Evolutionary conservation across 1,140 invertebrate species (phyloP).

Genomic region (Drosophila nikananu): DNA sequence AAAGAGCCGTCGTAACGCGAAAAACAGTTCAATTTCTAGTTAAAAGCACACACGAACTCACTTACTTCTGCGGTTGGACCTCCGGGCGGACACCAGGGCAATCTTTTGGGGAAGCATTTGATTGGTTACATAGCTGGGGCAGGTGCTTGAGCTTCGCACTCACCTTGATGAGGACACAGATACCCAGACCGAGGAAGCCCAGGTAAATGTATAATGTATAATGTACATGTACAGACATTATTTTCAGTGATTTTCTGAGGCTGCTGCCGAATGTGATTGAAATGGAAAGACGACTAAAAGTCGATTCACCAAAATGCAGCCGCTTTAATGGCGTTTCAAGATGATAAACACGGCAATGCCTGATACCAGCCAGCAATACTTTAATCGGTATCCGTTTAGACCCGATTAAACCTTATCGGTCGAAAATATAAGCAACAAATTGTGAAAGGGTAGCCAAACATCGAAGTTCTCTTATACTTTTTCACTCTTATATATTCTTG

Average conservation of each 20-base stretch:
- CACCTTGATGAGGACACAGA: conserved; percentile 46
- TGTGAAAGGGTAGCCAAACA: not conserved
- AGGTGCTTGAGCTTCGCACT: not conserved
- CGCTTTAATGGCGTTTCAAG: not conserved
- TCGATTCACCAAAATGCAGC: not conserved
- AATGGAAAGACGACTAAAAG: conserved; percentile 22
- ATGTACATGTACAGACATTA: conserved; percentile 42
- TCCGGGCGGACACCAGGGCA: not conserved
- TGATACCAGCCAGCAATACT: not conserved
- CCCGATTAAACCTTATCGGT: conserved; percentile 38
- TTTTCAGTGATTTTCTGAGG: not conserved
- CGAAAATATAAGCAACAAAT: conserved; percentile 7
- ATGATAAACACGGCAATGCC: conserved; percentile 15
- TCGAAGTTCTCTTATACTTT: not conserved
- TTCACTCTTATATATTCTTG: conserved; percentile 2
- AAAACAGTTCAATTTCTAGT: not conserved
- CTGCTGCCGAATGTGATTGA: not conserved
- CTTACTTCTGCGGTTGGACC: conserved; percentile 12
- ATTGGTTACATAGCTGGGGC: not conserved
- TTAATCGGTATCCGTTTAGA: conserved; percentile 4
- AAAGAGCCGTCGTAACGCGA: conserved; percentile 9
- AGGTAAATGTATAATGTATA: conserved; percentile 30
- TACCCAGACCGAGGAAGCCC: conserved; percentile 22
- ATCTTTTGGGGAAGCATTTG: conserved; percentile 20
- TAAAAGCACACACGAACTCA: not conserved